These are phyloP conservation scores for Macropodus opercularis DNA, from an alignment of 2,797 vertebrate species.

Conservation along the genomic window DNA sequence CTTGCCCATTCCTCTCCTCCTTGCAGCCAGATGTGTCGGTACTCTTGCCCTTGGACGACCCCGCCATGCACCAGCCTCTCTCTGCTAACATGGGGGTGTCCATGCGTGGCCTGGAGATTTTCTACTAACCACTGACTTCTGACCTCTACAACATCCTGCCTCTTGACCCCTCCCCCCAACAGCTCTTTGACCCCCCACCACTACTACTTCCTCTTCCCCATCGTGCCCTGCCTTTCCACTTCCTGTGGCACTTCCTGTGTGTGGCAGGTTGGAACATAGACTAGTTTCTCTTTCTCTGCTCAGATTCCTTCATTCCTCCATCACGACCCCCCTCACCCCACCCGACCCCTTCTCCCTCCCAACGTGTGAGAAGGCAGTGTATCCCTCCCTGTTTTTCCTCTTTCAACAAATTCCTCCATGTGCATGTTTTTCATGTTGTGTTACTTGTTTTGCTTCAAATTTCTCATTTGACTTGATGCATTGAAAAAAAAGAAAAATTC, in stretches of 20 bases:
- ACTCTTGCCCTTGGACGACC: constrained; percentile 86
- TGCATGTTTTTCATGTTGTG: constrained; percentile 62
- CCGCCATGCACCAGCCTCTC: constrained; percentile 85
- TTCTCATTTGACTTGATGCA: constrained; percentile 49
- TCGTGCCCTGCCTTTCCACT: constrained; percentile 70
- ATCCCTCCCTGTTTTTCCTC: constrained; percentile 52
- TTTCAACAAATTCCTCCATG: constrained; percentile 56
- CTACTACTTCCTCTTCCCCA: constrained; percentile 76
- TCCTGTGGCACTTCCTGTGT: constrained; percentile 81
- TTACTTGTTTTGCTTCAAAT: constrained; percentile 35
- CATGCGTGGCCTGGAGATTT: constrained; percentile 87
- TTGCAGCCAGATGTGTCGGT: constrained; percentile 87
- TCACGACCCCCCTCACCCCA: constrained; percentile 44
- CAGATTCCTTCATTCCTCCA: constrained; percentile 64
- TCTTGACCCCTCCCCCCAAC: constrained; percentile 66
- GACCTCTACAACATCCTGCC: constrained; percentile 76
- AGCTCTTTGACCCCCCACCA: constrained; percentile 71
- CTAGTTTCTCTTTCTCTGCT: constrained; percentile 67
- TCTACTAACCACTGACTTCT: constrained; percentile 85
- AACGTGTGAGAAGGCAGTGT: constrained; percentile 82
- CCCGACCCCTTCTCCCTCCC: constrained; percentile 40
- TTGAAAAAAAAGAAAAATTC: constrained; percentile 26
- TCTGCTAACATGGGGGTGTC: constrained; percentile 87
- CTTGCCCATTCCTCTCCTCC: constrained; percentile 77
- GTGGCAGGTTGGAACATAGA: constrained; percentile 81